A percentile compares a stretch with the other conserved stretches of the same genome.
Evolutionary conservation across 2,888 invertebrate genomes (phyloP).

Genomic region (Alloscopus bannaensis): DNA sequence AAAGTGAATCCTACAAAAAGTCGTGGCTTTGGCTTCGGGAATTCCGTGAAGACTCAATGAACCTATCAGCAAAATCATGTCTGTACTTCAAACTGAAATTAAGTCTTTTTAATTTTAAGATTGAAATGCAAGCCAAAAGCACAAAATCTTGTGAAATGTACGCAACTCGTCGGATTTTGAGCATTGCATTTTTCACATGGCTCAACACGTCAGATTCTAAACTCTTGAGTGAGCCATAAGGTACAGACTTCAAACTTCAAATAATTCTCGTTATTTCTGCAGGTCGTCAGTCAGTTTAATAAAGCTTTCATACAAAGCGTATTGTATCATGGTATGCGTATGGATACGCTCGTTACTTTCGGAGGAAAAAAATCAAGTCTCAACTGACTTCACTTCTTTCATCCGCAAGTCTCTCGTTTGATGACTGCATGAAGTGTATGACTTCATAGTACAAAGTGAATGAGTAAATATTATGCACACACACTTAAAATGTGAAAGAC

Average conservation of each 20-base stretch:
- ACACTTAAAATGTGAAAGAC: constrained; percentile 35
- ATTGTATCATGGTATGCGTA: background rate
- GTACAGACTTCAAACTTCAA: constrained; percentile 39
- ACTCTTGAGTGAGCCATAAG: constrained; percentile 50
- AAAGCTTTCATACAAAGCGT: constrained; percentile 46
- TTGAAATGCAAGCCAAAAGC: background rate
- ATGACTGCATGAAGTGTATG: background rate
- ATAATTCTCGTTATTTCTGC: constrained; percentile 46
- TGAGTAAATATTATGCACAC: constrained; percentile 14
- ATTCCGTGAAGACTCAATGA: too few relatives aligned
- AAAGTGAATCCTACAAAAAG: background rate
- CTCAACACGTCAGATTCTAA: constrained; percentile 38
- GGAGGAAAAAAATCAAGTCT: background rate
- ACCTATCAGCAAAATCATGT: too few relatives aligned
- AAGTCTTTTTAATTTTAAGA: background rate
- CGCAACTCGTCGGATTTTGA: background rate
- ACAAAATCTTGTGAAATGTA: background rate
- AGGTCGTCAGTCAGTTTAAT: constrained; percentile 53
- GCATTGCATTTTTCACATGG: constrained; percentile 30
- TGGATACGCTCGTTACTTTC: background rate
- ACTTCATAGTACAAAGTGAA: background rate
- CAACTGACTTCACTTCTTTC: background rate
- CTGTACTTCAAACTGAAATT: background rate
- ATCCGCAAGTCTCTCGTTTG: background rate
- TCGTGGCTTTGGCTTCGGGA: background rate